Evolutionary conservation across 2,888 invertebrate genomes (phyloP), one percentile per base, ranked within the genome.

Genomic region (Bruchidius siliquastri): DNA sequence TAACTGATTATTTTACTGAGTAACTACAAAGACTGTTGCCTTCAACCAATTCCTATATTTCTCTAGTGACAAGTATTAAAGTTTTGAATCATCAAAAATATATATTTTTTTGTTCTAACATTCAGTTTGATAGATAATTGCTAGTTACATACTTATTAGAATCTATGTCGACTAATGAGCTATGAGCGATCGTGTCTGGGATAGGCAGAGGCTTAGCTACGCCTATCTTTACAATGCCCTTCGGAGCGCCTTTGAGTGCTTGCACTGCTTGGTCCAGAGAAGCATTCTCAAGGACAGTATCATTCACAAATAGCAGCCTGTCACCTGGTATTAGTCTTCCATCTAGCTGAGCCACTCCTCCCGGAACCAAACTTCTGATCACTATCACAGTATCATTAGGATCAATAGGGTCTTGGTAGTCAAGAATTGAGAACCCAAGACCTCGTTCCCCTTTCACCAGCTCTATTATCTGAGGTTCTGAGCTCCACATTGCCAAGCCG

Each of bases 241-340:
- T 94, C 0, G 96, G 92, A 2, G 99, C 98, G 66, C 98, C 97
- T 87, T 99, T 99, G 79, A 99, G 87, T 0, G 98, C 98, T 83
- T 97, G 97, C 71, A 99, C 98, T 1, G 99, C 99, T 87, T 97
- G 95, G 87, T 99, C 98, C 78, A 99, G 87, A 21, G 96, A 96
- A 73, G 98, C 98, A 87, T 98, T 97, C 85, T 98, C 97, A 81
- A 99, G 87, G 84, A 91, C 93, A 83, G 93, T 96, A 78, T 97
- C 96, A 87, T 99, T 99, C 77, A 99, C 98, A 83, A 96, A 96
- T 32, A 96, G 89, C 80, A 96, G 89, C 72, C 99, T 91, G 88
- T 99, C 99, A 2, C 99, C 99, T 0, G 99, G 99, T 79, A 99
- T 97, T 74, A 99, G 91, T 21, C 98, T 91, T n/a, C 98, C 99